Percentiles rank a stretch among this genome's conserved stretches.
phyloP scores from a whole-genome alignment of 2,113 vertebrate genomes.

The Myodes glareolus region DNA sequence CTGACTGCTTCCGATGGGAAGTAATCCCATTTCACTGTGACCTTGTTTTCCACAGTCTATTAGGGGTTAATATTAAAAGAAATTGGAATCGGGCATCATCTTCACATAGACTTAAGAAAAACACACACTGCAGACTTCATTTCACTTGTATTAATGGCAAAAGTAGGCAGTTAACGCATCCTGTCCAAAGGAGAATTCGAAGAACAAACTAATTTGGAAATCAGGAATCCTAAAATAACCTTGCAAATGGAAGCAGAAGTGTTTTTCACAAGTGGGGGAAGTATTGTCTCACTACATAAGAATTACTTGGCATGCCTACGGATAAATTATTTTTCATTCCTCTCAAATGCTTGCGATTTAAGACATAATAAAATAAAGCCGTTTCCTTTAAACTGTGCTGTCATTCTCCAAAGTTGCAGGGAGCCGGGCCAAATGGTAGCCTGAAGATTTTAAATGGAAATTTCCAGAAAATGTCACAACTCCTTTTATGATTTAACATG shows the following conservation, averaged over 20 bases:
- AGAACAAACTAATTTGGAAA: neutral
- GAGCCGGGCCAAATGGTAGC: neutral
- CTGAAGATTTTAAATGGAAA: neutral
- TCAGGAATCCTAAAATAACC: conserved; percentile 18
- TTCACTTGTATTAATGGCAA: neutral
- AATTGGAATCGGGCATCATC: neutral
- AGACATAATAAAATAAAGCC: neutral
- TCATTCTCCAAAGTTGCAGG: neutral
- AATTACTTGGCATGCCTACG: neutral
- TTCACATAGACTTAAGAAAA: neutral
- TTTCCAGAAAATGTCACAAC: neutral
- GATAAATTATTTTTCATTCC: neutral
- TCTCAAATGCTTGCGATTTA: neutral
- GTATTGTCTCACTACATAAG: neutral
- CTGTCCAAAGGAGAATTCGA: neutral
- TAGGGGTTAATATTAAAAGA: neutral
- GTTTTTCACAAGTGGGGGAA: neutral
- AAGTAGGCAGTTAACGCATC: neutral
- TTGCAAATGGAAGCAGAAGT: neutral
- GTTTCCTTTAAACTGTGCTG: neutral
- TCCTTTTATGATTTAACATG: neutral
- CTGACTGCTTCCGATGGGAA: neutral
- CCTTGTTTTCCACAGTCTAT: neutral
- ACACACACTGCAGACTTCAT: neutral
- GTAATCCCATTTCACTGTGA: neutral